phyloP scores from a whole-genome alignment of 2,888 invertebrate species.

The Sesia apiformis region DNA sequence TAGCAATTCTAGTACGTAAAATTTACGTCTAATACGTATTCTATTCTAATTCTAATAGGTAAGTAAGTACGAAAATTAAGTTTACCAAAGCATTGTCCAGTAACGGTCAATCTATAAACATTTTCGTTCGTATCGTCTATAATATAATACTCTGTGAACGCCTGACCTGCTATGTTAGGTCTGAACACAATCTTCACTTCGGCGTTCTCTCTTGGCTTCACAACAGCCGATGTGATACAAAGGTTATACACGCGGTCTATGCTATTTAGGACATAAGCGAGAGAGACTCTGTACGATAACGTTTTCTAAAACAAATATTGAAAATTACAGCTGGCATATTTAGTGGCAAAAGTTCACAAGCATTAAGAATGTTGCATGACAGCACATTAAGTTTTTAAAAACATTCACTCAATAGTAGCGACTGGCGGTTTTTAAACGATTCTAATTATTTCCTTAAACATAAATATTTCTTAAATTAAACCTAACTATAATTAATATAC shows the following conservation, averaged over 20 bases:
- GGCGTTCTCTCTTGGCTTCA: conserved; percentile 34
- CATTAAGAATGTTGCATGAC: too few species aligned
- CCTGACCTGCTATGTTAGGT: conserved; percentile 45
- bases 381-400: too few species aligned
- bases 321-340: too few species aligned
- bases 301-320: background rate
- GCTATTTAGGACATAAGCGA: conserved; percentile 44
- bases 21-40: too few species aligned
- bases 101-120: conserved; percentile 43
- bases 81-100: conserved; percentile 53
- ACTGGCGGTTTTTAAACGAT: too few species aligned
- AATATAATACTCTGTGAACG: conserved; percentile 57
- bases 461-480: too few species aligned
- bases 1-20: too few species aligned
- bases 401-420: too few species aligned
- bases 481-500: too few species aligned
- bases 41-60: too few species aligned
- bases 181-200: conserved; percentile 39
- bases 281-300: conserved; percentile 40
- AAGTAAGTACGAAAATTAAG: background rate
- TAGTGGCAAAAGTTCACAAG: too few species aligned
- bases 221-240: conserved; percentile 31
- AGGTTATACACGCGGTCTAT: conserved; percentile 56
- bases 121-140: conserved; percentile 48
- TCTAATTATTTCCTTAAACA: too few species aligned